Evolutionary conservation across 2,113 vertebrate species (phyloP), one percentile per base, ranked within the genome.

Genomic region (Ptyas mucosa): DNA sequence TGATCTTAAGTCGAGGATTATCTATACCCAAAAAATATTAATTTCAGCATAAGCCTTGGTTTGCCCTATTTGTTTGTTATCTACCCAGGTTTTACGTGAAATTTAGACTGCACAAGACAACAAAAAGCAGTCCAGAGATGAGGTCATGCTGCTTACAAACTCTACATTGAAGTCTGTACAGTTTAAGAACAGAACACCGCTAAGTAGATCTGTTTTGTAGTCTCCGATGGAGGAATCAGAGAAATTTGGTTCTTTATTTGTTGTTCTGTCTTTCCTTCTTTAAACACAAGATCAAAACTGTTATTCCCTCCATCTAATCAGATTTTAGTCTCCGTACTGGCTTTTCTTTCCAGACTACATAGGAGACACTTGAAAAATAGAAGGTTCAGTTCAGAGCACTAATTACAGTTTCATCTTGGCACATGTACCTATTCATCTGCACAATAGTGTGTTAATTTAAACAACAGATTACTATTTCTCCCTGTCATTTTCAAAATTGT

Each of bases 401-500:
- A 94, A 1, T 57, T 90, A 90, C 46, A 64, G 92, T 86, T 92
- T 90, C 89, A 51, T 85, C 92, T 58, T 96, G 94, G 95, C 94
- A 92, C 86, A 15, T 0, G 0, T 1, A 92, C 85, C 61, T 88
- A 91, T 93, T 95, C 96, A 97, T 95, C 93, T 93, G 95, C 11
- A 55, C 0, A 0, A 92, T 64, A 49, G 89, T 93, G 94, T 7
- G 61, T 29, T 34, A 86, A 90, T 93, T 93, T 86, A 90, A 93
- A 93, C 55, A 95, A 96, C 96, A 94, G 0, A 0, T 0, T 93
- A 93, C 93, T 91, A 81, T 89, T 93, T 92, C 92, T 95, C 93
- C 92, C 64, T 93, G 88, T 90, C 88, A 93, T 96, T 96, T n/a
- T 89, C 49, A 46, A 89, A 96, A 89, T 91, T 46, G 43, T 88